A percentile compares a stretch with the other conserved stretches of the same genome.
Evolutionary conservation across 2,113 vertebrate species (phyloP).

Genomic region (Brachyhypopomus gauderio): DNA sequence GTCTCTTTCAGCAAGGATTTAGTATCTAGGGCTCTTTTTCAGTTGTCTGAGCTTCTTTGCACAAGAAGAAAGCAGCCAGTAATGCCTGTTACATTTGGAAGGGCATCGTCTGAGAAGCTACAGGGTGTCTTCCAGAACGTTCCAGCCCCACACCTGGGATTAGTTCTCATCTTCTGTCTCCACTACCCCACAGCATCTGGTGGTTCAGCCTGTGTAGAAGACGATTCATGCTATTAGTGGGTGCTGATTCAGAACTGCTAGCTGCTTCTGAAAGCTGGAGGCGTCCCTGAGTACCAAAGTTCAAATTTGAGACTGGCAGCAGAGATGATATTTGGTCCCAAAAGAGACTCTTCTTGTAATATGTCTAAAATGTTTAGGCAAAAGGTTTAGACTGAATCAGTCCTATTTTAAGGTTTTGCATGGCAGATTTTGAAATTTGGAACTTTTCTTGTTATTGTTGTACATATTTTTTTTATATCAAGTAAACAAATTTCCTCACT

Average conservation of each 20-base stretch:
- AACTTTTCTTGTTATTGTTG: background rate
- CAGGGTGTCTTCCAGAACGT: background rate
- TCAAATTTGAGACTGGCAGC: too few relatives aligned
- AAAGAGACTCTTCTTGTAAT: too few relatives aligned
- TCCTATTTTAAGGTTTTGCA: too few relatives aligned
- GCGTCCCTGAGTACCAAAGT: too few relatives aligned
- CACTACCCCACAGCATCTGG: background rate
- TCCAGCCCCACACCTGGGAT: conserved; percentile 3
- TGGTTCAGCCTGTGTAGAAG: too few relatives aligned
- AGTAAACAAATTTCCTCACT: background rate
- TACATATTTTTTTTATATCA: background rate
- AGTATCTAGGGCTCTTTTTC: conserved; percentile 20
- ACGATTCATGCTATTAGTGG: background rate
- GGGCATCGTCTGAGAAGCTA: background rate
- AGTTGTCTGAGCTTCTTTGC: conserved; percentile 23
- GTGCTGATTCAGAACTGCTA: too few relatives aligned
- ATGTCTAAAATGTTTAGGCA: too few relatives aligned
- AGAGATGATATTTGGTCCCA: too few relatives aligned
- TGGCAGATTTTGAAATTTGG: background rate
- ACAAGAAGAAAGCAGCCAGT: background rate
- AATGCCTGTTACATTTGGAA: conserved; percentile 8
- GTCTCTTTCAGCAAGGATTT: background rate
- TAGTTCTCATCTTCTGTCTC: background rate
- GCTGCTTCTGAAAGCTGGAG: too few relatives aligned
- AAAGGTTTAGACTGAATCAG: too few relatives aligned